Evolutionary conservation across 2,888 invertebrate genomes (phyloP).

Genomic region (Neoitamus cyanurus): DNA sequence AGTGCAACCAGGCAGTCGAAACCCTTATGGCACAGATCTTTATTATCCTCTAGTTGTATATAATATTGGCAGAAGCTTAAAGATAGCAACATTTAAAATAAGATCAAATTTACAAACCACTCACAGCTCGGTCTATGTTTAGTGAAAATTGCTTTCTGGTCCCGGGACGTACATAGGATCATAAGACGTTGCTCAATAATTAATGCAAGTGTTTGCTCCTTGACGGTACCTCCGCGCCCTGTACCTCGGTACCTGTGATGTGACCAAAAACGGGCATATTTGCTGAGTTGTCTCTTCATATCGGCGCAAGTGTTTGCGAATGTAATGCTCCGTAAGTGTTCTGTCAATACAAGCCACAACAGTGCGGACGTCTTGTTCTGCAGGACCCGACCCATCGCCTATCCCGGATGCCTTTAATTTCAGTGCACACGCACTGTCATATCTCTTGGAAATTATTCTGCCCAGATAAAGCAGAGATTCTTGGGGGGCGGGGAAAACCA

Average conservation of each 20-base stretch:
- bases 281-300: neutral
- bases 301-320: slow-evolving; percentile 27
- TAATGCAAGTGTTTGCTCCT: slow-evolving; percentile 25
- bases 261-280: slow-evolving; percentile 3
- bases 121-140: neutral
- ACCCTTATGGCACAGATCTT: no score
- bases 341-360: slow-evolving; percentile 37
- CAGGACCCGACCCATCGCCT: neutral
- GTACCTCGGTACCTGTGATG: neutral
- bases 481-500: neutral
- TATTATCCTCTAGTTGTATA: no score
- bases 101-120: slow-evolving; percentile 4
- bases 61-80: neutral
- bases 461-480: neutral
- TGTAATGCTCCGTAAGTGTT: slow-evolving; percentile 27
- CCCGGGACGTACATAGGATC: neutral
- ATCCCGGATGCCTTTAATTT: neutral
- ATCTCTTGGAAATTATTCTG: neutral
- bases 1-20: no score
- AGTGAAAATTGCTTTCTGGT: slow-evolving; percentile 3
- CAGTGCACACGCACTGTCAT: neutral
- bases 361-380: neutral
- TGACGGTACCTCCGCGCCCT: neutral
- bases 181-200: slow-evolving; percentile 27
- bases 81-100: neutral